Conservation (phyloP, 2,113 vertebrate genomes). For the Platysteira castanea region DNA sequence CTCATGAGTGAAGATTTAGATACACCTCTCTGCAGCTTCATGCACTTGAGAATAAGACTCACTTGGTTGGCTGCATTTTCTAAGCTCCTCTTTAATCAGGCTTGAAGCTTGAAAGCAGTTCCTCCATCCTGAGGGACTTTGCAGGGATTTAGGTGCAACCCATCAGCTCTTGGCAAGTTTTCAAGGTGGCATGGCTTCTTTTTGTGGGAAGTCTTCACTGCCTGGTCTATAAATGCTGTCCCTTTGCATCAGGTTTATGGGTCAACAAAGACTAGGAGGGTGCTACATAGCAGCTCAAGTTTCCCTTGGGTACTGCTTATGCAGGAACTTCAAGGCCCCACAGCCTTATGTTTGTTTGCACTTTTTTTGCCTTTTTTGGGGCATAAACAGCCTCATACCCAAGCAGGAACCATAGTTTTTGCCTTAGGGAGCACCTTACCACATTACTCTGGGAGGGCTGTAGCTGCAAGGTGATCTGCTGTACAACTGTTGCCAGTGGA, state of each 20-base stretch:
- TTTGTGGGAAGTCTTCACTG: background rate
- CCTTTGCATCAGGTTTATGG: background rate
- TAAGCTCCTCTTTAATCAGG: background rate
- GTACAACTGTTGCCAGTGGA: background rate
- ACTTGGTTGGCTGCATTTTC: background rate
- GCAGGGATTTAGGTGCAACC: background rate
- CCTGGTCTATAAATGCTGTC: background rate
- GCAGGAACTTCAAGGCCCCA: background rate
- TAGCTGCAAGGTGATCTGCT: background rate
- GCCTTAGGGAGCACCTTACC: background rate
- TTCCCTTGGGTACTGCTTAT: background rate
- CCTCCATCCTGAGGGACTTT: background rate
- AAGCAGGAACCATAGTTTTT: background rate
- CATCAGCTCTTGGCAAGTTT: background rate
- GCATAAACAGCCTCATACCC: background rate
- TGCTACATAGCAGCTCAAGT: background rate
- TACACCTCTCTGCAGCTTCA: background rate
- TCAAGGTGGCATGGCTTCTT: background rate
- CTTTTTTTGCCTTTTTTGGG: background rate
- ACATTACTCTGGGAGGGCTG: background rate
- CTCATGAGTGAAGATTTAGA: background rate
- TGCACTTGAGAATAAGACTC: background rate
- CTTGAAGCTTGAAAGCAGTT: background rate
- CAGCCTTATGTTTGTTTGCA: background rate
- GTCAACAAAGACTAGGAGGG: background rate